Base-by-base conservation (phyloP, 2,797 vertebrate species). In the Malacoctenus gilli region DNA sequence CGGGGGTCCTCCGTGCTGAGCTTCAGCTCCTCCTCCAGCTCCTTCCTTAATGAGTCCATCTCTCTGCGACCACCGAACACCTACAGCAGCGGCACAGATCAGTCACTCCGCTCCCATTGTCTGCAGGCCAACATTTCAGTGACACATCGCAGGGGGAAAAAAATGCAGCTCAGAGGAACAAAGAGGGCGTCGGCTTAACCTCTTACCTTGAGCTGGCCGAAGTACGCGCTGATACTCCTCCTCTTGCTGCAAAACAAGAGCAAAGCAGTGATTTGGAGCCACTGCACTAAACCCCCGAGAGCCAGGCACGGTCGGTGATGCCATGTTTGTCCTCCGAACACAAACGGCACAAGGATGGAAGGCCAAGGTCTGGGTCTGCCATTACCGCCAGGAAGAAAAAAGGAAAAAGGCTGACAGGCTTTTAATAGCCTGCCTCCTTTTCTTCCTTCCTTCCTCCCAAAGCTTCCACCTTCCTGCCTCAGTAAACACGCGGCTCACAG, bases 1-100 rank as follows among this genome's bases (percentile, higher is more conserved):
- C 87, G 80, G 15, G 88, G 83, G 52, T 94, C 90, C 0, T 94
- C 92, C 0, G 83, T 90, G 76, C 84, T 89, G 23, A 93, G 85
- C 74, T 93, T 93, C 59, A 94, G 82, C 72, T 93, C 92, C 71
- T 94, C 94, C 74, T 94, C 94, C 68, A 95, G 85, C 77, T 94
- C 93, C 69, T 94, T 94, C 80, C 89, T 93, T 37, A 95, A 55
- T 1, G 71, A 80, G 34, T 91, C 89, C 87, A 91, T 93, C 65
- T 89, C 85, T 42, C 34, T 85, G 18, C 78, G 82, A 31, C 83
- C 80, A 5, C 85, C 79, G 41, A 91, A 91, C 48, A 88, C 54
- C 89, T 91, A 15, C 34, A 66, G 48, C 4, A 14, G n/a, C 14
- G 71, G n/a, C 25, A 5, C 2, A 28, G 25, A n/a, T n/a, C n/a